These are phyloP conservation scores for Odontamblyopus lacepedii DNA, from an alignment of 2,797 vertebrate genomes.

Conservation along the genomic window DNA sequence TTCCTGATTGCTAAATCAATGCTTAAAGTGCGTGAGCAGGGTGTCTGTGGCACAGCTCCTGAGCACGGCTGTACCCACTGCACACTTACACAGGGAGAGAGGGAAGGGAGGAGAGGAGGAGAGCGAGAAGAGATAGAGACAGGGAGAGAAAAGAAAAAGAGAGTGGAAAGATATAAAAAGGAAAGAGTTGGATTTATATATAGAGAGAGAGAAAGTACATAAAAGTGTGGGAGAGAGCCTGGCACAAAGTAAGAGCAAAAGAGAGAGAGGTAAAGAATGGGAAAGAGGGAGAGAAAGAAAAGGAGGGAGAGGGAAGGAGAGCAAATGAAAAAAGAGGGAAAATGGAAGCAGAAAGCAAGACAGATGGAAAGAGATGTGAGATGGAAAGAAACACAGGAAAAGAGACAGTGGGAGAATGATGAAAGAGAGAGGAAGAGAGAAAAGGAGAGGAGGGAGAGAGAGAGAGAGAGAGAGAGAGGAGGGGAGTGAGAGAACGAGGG, in stretches of 20 bases:
- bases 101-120: neutral
- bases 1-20: conserved; percentile 81
- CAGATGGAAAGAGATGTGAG: neutral
- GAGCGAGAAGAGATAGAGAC: neutral
- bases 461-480: neutral
- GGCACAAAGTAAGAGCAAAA: neutral
- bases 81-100: conserved; percentile 67
- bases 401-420: neutral
- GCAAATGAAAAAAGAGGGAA: neutral
- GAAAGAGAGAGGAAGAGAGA: neutral
- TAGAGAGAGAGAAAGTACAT: neutral
- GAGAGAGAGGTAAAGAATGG: neutral
- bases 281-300: neutral
- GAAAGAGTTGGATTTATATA: neutral
- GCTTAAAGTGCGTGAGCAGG: conserved; percentile 78
- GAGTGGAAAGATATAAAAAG: neutral
- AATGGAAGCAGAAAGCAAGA: neutral
- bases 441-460: neutral
- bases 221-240: neutral
- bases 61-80: conserved; percentile 66
- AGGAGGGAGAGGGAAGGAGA: neutral
- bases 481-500: neutral
- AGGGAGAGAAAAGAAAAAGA: neutral
- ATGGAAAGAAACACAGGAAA: neutral
- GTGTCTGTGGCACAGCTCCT: conserved; percentile 75